Evolutionary conservation across 2,797 vertebrate genomes (phyloP), one percentile per base, ranked within the genome.

Genomic region (Odontamblyopus rebecca): DNA sequence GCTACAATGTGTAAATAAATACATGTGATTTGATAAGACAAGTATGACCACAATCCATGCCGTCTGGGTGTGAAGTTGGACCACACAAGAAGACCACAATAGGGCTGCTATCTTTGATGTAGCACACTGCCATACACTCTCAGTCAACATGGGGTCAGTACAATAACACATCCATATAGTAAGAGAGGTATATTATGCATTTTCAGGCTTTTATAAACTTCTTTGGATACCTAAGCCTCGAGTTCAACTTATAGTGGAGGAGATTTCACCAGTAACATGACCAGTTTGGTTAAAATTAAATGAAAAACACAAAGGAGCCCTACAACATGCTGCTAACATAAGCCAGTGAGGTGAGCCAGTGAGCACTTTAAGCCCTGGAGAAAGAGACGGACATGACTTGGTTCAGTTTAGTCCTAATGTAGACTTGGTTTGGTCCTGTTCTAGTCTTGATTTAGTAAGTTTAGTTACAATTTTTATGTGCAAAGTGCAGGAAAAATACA

Each of bases 1-100:
- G 75, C 80, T 32, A 75, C 70, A 57, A 69, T 73, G 2, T 7
- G 0, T 57, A 16, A 71, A 77, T 75, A 64, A 57, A 57, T 53
- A n/a, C 23, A 35, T 32, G 26, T 2, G 44, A 29, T 68, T 56
- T 56, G 66, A 56, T 68, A 68, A 68, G 51, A 68, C 51, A 35
- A 68, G 29, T 57, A 68, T 68, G 15, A 67, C 48, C 29, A 53
- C 48, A 30, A 35, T 51, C 27, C 32, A 38, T 2, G 35, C 50
- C 29, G 18, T 53, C 29, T 67, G 65, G 50, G 5, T 54, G 65
- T 54, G 27, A 54, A 67, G 5, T 11, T 4, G 65, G 50, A 67
- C 63, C 65, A 67, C 65, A 67, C 65, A 67, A 13, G 48, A 32
- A 11, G 23, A 13, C 16, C 50, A 54, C 65, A 54, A 12, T 13